Evolutionary conservation across 1,140 invertebrate species (phyloP).

Genomic region (Rhagoletis zephyria): DNA sequence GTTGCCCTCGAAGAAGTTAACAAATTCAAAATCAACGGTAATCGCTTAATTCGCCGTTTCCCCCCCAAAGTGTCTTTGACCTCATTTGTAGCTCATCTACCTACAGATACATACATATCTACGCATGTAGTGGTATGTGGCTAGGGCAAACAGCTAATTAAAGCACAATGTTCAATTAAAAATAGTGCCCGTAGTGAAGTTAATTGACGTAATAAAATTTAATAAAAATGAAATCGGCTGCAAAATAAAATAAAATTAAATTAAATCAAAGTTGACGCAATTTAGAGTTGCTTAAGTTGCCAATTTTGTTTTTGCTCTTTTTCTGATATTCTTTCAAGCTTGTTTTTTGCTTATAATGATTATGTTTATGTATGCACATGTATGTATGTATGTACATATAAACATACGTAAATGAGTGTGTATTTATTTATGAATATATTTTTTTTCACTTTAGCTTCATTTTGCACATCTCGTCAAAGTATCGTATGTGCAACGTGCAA

Average conservation of each 20-base stretch:
- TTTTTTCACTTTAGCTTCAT: not conserved
- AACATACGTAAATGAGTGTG: not conserved
- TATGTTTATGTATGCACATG: not conserved
- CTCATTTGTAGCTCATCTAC: not conserved
- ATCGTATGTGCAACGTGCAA: slow-evolving; percentile 41
- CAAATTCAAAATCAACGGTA: slow-evolving; percentile 39
- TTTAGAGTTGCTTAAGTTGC: not conserved
- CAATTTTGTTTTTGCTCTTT: not conserved
- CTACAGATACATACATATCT: too few relatives aligned
- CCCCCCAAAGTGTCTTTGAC: slow-evolving; percentile 30
- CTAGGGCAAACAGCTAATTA: slow-evolving; percentile 17
- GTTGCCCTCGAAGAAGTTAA: slow-evolving; percentile 43
- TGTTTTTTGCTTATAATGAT: not conserved
- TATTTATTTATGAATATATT: not conserved
- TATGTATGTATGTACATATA: not conserved
- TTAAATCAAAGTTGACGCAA: slow-evolving; percentile 30
- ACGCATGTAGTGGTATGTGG: too few relatives aligned
- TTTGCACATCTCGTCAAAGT: not conserved
- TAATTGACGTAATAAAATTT: not conserved
- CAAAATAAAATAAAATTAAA: not conserved
- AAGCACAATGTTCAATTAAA: not conserved
- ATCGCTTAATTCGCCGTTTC: slow-evolving; percentile 1
- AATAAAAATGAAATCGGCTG: not conserved
- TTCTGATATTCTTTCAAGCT: not conserved
- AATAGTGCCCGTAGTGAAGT: not conserved